Evolutionary conservation across 2,113 vertebrate species (phyloP), one percentile per base, ranked within the genome.

Genomic region (Hippocampus barbouri): DNA sequence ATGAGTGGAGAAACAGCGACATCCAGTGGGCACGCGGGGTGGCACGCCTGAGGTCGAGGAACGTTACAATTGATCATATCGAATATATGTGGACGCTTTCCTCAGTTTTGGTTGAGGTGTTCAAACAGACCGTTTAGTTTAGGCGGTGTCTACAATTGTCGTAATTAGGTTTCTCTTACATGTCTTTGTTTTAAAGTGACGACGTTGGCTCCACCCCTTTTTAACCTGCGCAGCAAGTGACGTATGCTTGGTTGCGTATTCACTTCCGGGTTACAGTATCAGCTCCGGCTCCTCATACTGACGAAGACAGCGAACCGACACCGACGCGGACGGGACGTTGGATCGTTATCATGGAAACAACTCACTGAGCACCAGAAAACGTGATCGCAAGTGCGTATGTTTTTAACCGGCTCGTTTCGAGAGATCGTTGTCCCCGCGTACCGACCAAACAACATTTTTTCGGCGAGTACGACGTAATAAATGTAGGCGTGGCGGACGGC

Each of bases 241-340:
- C 59, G 59, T 18, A 18, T 0, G 34, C 5, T 8, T 56, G 9
- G 2, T 15, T 61, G 15, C 30, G 59, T 38, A 27, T 20, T 18
- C 27, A 20, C 59, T 61, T 61, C 59, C 59, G 59, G 59, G 3
- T 61, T 38, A 61, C 27, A 1, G 0, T 1, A 18, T 34, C 3
- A 10, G 7, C 8, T 2, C 1, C n/a, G 8, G n/a, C 12, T 25
- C 14, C 1, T 23, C 14, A 0, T 14, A 1, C 1, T 2, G 3
- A 16, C 9, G 1, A 61, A 65, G 11, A 9, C 23, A 1, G 40
- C 40, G 12, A 18, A 9, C 5, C 59, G 11, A 61, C 27, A 61
- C 15, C 2, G 18, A 7, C 43, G n/a, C 10, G 40, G 23, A 61
- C 25, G 23, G 23, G 43, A 27, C n/a, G n/a, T 4, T 2, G 20